A percentile compares a stretch with the other conserved stretches of the same genome.
Conservation (phyloP, 2,797 vertebrate genomes). For the Scarus forsteni region DNA sequence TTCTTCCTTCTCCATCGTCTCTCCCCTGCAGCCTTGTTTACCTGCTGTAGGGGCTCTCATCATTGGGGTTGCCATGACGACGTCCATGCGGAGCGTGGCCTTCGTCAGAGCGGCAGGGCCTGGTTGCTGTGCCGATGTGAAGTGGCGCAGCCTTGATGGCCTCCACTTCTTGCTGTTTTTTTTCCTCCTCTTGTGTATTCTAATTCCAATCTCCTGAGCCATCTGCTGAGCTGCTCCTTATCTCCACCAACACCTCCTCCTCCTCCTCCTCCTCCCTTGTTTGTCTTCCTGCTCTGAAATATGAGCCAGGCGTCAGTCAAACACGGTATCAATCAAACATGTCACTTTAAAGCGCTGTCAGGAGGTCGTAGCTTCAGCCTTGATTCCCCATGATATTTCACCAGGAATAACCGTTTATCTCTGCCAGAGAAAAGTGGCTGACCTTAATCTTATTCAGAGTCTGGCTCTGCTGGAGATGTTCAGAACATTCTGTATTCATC, state of each 20-base stretch:
- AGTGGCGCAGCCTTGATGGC: constrained; percentile 80
- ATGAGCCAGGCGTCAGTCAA: constrained; percentile 32
- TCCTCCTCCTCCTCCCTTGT: constrained; percentile 30
- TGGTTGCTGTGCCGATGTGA: constrained; percentile 83
- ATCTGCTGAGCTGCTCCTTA: constrained; percentile 72
- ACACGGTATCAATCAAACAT: constrained; percentile 27
- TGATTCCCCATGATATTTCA: constrained; percentile 2
- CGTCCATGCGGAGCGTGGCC: constrained; percentile 53
- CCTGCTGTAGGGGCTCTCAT: constrained; percentile 78
- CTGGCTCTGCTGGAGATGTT: neutral
- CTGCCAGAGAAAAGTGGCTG: constrained; percentile 4
- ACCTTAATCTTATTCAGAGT: constrained; percentile 14
- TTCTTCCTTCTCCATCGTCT: constrained; percentile 9
- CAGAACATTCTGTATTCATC: neutral
- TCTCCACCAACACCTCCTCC: constrained; percentile 35
- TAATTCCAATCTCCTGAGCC: constrained; percentile 76
- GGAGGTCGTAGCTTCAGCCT: constrained; percentile 7
- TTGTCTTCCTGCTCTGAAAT: constrained; percentile 58
- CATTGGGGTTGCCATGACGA: constrained; percentile 80
- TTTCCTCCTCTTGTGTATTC: constrained; percentile 75
- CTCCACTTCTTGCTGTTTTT: constrained; percentile 71
- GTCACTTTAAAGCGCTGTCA: constrained; percentile 17
- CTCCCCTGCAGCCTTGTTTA: constrained; percentile 82
- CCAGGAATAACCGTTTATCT: constrained; percentile 2
- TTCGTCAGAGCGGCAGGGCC: constrained; percentile 61